Evolutionary conservation across 2,888 invertebrate species (phyloP).

Genomic region (Coelinius sp.): DNA sequence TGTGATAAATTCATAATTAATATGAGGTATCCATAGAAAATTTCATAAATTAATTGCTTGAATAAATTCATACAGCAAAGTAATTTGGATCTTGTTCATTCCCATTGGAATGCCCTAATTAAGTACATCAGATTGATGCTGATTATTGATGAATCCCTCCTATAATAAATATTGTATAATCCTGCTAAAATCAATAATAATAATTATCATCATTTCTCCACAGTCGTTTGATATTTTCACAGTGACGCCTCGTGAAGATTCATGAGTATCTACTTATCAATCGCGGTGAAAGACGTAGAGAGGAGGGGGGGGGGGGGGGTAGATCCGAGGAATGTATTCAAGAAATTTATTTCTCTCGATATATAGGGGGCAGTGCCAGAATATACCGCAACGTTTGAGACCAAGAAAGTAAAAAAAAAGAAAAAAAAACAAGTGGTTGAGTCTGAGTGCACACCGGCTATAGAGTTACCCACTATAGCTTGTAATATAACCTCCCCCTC

Average conservation of each 20-base stretch:
- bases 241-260: slow-evolving; percentile 34
- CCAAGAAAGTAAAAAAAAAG: slow-evolving; percentile 27
- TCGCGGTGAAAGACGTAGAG: no score
- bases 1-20: no score
- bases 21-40: no score
- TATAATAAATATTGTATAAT: slow-evolving; percentile 31
- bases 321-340: slow-evolving; percentile 24
- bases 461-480: slow-evolving; percentile 63
- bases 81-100: no score
- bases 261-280: slow-evolving; percentile 42
- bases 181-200: slow-evolving; percentile 44
- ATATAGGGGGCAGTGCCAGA: slow-evolving; percentile 17
- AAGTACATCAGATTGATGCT: slow-evolving; percentile 18
- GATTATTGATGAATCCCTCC: slow-evolving; percentile 10
- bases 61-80: no score
- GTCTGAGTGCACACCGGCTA: slow-evolving; percentile 61
- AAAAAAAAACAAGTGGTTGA: slow-evolving; percentile 44
- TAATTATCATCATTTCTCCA: slow-evolving; percentile 28
- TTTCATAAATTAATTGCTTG: no score
- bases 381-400: slow-evolving; percentile 41
- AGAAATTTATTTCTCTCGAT: slow-evolving; percentile 45
- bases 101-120: not conserved
- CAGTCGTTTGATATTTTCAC: slow-evolving; percentile 37
- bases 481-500: slow-evolving; percentile 59
- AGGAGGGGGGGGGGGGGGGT: slow-evolving; percentile 26